phyloP scores from a whole-genome alignment of 1,140 invertebrate species.

The Dendroctonus ponderosae region DNA sequence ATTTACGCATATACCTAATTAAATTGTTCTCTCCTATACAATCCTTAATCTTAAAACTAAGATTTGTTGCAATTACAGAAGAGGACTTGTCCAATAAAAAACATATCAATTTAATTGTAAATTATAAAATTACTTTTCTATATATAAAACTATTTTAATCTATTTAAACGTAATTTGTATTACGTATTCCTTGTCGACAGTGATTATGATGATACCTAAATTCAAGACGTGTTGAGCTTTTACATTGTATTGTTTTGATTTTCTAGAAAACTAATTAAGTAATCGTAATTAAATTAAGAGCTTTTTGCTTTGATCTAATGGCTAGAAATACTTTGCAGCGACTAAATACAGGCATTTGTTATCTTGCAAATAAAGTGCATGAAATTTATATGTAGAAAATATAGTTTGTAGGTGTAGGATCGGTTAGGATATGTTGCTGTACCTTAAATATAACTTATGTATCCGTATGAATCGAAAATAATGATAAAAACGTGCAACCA shows the following conservation, averaged over 20 bases:
- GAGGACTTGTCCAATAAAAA: slow-evolving; percentile 30
- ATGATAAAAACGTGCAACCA: too few species aligned
- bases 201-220: slow-evolving; percentile 9
- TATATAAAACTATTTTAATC: slow-evolving; percentile 20
- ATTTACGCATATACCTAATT: not conserved
- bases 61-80: slow-evolving; percentile 6
- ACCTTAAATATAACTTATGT: slow-evolving; percentile 39
- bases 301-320: slow-evolving; percentile 9
- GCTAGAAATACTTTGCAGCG: slow-evolving; percentile 14
- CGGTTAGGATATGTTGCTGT: slow-evolving; percentile 38
- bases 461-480: slow-evolving; percentile 29
- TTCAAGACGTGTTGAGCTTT: slow-evolving; percentile 3
- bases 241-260: not conserved
- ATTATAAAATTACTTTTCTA: slow-evolving; percentile 7
- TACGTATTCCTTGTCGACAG: slow-evolving; percentile 16
- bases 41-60: not conserved
- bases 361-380: slow-evolving; percentile 46
- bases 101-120: slow-evolving; percentile 29
- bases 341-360: slow-evolving; percentile 44
- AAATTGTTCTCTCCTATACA: slow-evolving; percentile 4
- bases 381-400: slow-evolving; percentile 39
- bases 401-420: slow-evolving; percentile 31
- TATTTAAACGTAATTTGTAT: not conserved
- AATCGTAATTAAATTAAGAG: slow-evolving; percentile 4
- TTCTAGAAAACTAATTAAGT: slow-evolving; percentile 3